Percentiles rank a stretch among this genome's conserved stretches.
phyloP scores from a whole-genome alignment of 2,113 vertebrate species.

The Clarias macrocephalus region DNA sequence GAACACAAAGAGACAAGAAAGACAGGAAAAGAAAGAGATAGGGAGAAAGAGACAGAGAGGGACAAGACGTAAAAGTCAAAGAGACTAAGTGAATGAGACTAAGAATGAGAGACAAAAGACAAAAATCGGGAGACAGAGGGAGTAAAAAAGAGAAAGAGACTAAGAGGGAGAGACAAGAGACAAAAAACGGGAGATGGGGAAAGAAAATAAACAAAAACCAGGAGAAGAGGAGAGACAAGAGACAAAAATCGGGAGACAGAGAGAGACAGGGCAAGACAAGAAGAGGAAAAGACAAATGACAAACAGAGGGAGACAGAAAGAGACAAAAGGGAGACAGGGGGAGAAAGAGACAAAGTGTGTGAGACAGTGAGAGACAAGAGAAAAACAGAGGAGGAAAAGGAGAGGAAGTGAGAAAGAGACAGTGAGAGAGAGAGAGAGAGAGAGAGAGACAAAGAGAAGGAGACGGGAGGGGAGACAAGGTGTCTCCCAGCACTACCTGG shows the following conservation, averaged over 20 bases:
- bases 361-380: neutral
- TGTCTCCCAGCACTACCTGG: neutral
- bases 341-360: neutral
- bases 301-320: neutral
- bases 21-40: neutral
- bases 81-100: neutral
- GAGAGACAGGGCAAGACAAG: neutral
- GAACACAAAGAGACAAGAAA: slow-evolving; percentile 36
- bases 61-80: too few relatives aligned
- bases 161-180: neutral
- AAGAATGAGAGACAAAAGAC: neutral
- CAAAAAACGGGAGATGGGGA: too few relatives aligned
- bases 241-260: neutral
- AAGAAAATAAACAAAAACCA: too few relatives aligned
- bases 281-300: neutral
- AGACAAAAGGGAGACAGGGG: neutral
- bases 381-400: neutral
- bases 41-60: neutral
- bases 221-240: too few relatives aligned
- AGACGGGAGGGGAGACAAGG: neutral
- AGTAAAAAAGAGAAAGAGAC: too few relatives aligned
- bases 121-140: neutral
- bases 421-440: neutral
- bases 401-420: neutral
- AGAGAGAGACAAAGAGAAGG: neutral